phyloP scores from a whole-genome alignment of 2,113 vertebrate genomes.

The Cettia cetti region DNA sequence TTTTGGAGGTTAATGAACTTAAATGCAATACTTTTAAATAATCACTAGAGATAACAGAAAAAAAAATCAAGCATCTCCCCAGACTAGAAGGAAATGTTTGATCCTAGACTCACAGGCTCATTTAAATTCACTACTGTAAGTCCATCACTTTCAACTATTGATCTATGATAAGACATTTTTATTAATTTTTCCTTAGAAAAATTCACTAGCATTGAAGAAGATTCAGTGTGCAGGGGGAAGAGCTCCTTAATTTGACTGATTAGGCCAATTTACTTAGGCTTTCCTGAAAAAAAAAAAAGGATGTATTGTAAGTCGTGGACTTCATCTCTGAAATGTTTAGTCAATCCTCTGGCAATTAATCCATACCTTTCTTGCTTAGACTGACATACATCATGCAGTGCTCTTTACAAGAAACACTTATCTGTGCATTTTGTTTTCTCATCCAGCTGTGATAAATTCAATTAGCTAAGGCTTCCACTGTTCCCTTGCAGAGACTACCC shows the following conservation, averaged over 20 bases:
- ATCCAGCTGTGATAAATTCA: background rate
- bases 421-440: background rate
- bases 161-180: constrained; percentile 69
- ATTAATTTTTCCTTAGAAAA: constrained; percentile 67
- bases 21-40: constrained; percentile 57
- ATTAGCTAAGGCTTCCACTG: background rate
- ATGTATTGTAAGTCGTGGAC: background rate
- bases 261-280: constrained; percentile 41
- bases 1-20: constrained; percentile 68
- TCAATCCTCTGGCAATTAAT: constrained; percentile 31
- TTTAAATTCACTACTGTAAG: constrained; percentile 64
- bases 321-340: constrained; percentile 42
- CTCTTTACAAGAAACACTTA: constrained; percentile 3
- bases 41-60: constrained; percentile 61
- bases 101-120: constrained; percentile 40
- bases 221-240: background rate
- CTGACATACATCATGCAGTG: background rate
- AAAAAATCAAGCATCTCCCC: constrained; percentile 40
- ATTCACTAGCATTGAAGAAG: constrained; percentile 35
- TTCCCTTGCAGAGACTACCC: background rate
- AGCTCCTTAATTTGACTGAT: constrained; percentile 61
- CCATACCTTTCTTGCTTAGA: background rate
- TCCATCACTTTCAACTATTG: constrained; percentile 67
- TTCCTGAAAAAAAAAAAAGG: constrained; percentile 22
- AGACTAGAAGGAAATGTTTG: constrained; percentile 44